Evolutionary conservation across 2,888 invertebrate genomes (phyloP).

Genomic region (Diplolepis rosae): DNA sequence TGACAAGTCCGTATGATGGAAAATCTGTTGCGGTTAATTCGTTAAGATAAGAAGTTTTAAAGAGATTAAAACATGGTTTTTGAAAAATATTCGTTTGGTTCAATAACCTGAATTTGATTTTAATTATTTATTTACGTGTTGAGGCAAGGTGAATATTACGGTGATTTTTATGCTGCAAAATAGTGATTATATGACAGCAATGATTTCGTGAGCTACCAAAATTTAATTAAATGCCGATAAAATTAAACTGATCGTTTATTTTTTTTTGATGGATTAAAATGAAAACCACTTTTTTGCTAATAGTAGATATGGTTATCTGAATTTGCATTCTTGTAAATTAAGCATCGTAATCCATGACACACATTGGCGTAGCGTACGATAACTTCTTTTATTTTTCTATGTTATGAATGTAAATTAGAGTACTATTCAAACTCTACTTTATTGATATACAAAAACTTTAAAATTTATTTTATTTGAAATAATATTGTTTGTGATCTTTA

Average conservation of each 20-base stretch:
- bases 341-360: conserved; percentile 4
- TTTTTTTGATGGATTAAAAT: not conserved
- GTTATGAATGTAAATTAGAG: no score
- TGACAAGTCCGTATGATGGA: not conserved
- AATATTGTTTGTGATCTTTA: no score
- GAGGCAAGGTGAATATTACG: not conserved
- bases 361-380: not conserved
- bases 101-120: conserved; percentile 14
- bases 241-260: not conserved
- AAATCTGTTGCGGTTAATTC: not conserved
- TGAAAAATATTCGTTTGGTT: conserved; percentile 16
- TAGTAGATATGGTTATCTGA: not conserved
- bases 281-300: not conserved
- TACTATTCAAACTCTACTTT: no score
- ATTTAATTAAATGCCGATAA: conserved; percentile 12
- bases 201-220: conserved; percentile 7
- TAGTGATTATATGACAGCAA: not conserved
- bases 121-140: not conserved
- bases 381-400: not conserved
- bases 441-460: no score
- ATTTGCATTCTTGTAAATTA: not conserved
- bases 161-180: not conserved
- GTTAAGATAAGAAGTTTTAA: conserved; percentile 4
- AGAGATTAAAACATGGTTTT: conserved; percentile 25
- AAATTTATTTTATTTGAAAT: no score